Conservation (phyloP, 1,140 invertebrate species). For the Hydropsyche tenuis region DNA sequence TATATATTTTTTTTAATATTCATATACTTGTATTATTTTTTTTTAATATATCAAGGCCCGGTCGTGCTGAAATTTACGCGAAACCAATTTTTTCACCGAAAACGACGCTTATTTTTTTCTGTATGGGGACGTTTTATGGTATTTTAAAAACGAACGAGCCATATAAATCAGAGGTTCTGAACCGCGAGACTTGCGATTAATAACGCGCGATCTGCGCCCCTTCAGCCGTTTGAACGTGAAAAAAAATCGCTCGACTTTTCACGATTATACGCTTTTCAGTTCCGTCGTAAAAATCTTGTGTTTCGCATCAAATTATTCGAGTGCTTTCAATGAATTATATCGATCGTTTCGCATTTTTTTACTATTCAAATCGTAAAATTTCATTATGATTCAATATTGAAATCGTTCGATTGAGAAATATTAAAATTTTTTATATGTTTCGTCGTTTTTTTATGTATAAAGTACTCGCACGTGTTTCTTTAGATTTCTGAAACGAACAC, state of each 20-base stretch:
- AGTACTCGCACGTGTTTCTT: too few species aligned
- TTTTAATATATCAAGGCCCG: too few species aligned
- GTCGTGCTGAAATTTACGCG: background rate
- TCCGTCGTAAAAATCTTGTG: too few species aligned
- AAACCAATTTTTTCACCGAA: background rate
- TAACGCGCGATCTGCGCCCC: constrained; percentile 23
- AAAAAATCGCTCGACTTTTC: too few species aligned
- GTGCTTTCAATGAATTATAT: background rate
- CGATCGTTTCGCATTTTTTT: background rate
- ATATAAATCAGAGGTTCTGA: constrained; percentile 8
- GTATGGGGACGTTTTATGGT: background rate
- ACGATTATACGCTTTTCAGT: too few species aligned
- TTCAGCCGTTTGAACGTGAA: background rate
- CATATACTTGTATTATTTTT: too few species aligned
- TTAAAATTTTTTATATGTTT: too few species aligned
- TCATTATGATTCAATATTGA: too few species aligned
- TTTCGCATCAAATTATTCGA: background rate
- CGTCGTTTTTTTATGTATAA: too few species aligned
- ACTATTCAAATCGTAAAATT: too few species aligned
- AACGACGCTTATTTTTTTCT: background rate
- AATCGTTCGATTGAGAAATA: too few species aligned
- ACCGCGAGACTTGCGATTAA: constrained; percentile 23
- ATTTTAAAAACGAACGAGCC: constrained; percentile 15
- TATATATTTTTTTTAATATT: background rate
- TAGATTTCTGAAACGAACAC: too few species aligned